Percentiles rank a stretch among this genome's conserved stretches.
Evolutionary conservation across 2,113 vertebrate species (phyloP).

Genomic region (Ciconia boyciana): DNA sequence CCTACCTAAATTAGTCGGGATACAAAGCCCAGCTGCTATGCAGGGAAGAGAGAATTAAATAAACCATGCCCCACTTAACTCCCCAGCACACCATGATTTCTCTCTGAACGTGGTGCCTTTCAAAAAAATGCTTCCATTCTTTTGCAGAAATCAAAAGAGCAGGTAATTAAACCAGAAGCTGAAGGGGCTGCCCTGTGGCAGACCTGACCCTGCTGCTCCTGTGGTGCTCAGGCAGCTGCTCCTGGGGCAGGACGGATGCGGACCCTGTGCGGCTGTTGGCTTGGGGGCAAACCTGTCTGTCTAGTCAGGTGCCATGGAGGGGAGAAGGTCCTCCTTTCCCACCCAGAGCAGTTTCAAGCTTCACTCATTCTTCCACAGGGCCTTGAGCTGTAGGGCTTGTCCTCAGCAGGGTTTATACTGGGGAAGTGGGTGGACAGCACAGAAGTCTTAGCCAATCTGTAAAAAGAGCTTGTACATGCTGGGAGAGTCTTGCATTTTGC

Average conservation of each 20-base stretch:
- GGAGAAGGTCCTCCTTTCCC: neutral
- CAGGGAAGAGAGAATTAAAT: neutral
- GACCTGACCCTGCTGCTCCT: neutral
- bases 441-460: neutral
- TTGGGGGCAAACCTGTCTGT: neutral
- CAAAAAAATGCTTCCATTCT: neutral
- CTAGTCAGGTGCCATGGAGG: neutral
- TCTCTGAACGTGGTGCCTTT: neutral
- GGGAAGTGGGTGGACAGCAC: neutral
- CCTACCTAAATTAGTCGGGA: constrained; percentile 8
- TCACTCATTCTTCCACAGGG: neutral
- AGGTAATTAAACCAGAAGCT: neutral
- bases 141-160: neutral
- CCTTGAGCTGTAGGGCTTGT: neutral
- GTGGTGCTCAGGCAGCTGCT: neutral
- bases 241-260: neutral
- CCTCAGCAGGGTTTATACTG: neutral
- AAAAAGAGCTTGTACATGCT: neutral
- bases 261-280: accelerated
- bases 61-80: neutral
- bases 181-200: neutral
- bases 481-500: neutral
- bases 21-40: neutral
- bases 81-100: neutral
- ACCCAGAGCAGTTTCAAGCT: neutral